Evolutionary conservation across 2,113 vertebrate genomes (phyloP).

Genomic region (Leuciscus idus): DNA sequence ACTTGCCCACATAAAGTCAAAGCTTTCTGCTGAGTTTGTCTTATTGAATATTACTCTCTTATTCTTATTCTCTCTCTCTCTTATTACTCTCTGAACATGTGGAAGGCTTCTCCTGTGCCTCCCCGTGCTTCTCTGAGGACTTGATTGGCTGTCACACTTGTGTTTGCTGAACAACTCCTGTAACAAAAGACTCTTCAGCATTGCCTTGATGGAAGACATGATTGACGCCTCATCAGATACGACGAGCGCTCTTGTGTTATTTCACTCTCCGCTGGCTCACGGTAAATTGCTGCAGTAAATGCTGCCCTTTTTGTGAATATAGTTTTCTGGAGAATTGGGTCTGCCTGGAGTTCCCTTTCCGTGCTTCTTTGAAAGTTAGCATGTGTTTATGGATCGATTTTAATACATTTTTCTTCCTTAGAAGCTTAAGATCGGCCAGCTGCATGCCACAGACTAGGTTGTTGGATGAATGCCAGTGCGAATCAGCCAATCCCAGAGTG

Average conservation of each 20-base stretch:
- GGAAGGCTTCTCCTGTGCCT: constrained; percentile 19
- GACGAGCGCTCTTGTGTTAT: not conserved
- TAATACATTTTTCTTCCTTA: constrained; percentile 16
- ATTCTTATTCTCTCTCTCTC: too few species aligned
- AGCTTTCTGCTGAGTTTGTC: not conserved
- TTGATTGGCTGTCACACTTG: constrained; percentile 40
- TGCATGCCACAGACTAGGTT: constrained; percentile 19
- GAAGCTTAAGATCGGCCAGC: not conserved
- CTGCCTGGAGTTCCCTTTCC: not conserved
- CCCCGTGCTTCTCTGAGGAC: constrained; percentile 11
- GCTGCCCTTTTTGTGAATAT: not conserved
- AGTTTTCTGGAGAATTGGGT: not conserved
- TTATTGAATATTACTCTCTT: too few species aligned
- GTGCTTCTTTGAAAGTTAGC: constrained; percentile 1
- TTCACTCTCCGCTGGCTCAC: not conserved
- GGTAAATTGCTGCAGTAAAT: constrained; percentile 19
- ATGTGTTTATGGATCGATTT: not conserved
- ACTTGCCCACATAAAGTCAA: not conserved
- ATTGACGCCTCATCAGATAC: constrained; percentile 31
- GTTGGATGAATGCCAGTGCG: not conserved
- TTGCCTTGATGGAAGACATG: constrained; percentile 7
- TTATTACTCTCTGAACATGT: constrained; percentile 3
- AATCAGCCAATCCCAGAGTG: constrained; percentile 38
- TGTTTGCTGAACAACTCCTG: constrained; percentile 30
- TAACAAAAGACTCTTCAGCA: constrained; percentile 37